Conservation (phyloP, 2,888 invertebrate species). For the Mesoligia furuncula region DNA sequence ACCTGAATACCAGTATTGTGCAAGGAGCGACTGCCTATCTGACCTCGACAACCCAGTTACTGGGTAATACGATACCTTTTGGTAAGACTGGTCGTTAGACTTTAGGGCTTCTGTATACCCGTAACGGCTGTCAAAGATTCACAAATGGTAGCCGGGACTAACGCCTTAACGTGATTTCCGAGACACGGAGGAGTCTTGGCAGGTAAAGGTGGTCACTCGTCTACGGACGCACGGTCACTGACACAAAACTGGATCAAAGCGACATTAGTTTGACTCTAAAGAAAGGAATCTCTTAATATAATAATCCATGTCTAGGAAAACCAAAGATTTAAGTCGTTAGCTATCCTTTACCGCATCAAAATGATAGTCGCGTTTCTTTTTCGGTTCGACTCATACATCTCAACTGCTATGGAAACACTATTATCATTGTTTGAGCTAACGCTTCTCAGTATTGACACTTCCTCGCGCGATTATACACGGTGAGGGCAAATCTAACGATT, state of each 20-base stretch:
- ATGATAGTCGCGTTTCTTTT: background rate
- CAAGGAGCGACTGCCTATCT: no score
- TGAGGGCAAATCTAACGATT: background rate
- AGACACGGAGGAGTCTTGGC: no score
- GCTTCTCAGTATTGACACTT: background rate
- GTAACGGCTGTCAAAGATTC: no score
- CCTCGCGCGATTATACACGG: background rate
- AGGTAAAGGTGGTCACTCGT: no score
- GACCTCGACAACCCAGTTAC: no score
- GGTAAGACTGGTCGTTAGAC: no score
- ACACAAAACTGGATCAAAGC: background rate
- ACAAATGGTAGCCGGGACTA: no score
- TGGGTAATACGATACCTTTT: no score
- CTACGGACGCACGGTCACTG: background rate
- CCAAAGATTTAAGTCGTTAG: background rate
- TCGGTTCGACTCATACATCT: background rate
- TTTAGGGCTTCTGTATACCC: no score
- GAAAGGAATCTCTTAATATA: background rate
- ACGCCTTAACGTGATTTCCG: no score
- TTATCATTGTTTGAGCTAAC: background rate
- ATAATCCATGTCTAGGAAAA: background rate
- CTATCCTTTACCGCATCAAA: background rate
- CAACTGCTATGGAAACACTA: no score
- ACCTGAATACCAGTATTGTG: no score
- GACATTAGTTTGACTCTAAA: background rate